Conservation (phyloP, 2,797 vertebrate species). For the Centropyge bicolor region DNA sequence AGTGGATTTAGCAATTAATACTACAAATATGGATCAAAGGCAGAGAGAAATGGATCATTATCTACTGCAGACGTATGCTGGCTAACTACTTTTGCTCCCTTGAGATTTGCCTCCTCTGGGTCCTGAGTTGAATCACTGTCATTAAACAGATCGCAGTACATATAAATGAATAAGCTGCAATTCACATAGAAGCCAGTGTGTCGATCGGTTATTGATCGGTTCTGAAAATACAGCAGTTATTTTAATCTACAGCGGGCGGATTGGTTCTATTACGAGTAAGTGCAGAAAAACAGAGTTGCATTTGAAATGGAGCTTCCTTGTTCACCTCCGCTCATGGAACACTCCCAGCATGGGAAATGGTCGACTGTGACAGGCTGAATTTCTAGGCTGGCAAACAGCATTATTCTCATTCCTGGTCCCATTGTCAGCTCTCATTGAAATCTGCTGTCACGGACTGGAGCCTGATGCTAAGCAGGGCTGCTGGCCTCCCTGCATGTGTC, state of each 20-base stretch:
- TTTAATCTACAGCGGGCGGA: slow-evolving; percentile 33
- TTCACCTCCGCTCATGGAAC: slow-evolving; percentile 72
- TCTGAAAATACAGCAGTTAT: slow-evolving; percentile 30
- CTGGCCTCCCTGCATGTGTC: slow-evolving; percentile 82
- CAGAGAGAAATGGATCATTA: not conserved
- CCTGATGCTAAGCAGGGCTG: slow-evolving; percentile 81
- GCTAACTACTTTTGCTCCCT: not conserved
- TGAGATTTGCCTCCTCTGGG: slow-evolving; percentile 3
- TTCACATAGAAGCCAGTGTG: not conserved
- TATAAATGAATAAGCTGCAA: not conserved
- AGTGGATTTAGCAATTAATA: not conserved
- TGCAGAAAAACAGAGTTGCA: slow-evolving; percentile 56
- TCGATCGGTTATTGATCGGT: slow-evolving; percentile 11
- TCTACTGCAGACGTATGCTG: not conserved
- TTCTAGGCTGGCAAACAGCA: slow-evolving; percentile 87
- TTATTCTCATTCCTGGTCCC: slow-evolving; percentile 86
- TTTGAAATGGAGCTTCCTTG: slow-evolving; percentile 71
- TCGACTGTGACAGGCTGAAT: slow-evolving; percentile 84
- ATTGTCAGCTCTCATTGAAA: slow-evolving; percentile 87
- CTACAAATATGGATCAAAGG: not conserved
- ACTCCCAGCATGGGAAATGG: slow-evolving; percentile 77
- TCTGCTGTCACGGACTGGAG: slow-evolving; percentile 83
- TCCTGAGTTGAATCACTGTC: slow-evolving; percentile 35
- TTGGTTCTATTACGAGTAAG: slow-evolving; percentile 49
- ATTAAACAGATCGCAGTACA: slow-evolving; percentile 18